Evolutionary conservation across 1,140 invertebrate genomes (phyloP), one percentile per base, ranked within the genome.

Genomic region (Cyclina sinensis): DNA sequence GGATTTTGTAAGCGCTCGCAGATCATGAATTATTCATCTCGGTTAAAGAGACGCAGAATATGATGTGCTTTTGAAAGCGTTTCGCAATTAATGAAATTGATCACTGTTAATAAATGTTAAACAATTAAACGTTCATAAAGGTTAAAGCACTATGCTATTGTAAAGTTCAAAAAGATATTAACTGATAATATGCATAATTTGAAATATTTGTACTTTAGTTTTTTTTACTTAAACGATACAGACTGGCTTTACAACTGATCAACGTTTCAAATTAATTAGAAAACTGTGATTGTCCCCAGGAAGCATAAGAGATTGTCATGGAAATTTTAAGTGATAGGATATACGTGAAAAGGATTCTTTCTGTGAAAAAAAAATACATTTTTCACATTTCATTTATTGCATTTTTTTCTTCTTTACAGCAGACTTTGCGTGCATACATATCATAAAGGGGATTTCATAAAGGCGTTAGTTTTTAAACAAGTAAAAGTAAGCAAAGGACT

Each of bases 41-140:
- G 79, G 51, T 81, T 39, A 81, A 81, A 65, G 59, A 81, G 59
- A 81, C 48, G 48, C 46, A 59, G 48, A 81, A 37, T 48, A 30
- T 81, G 79, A 81, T 81, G 79, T 81, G 54, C 79, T 57, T 81
- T 81, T 81, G 79, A 81, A 81, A 81, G 79, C 59, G 59, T 81
- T 62, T 81, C 59, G 79, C 79, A 62, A 81, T 81, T 81, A 81
- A 37, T 62, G 59, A 43, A 65, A 81, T 62, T 65, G 79, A 81
- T 81, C 54, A 81, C 46, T 78, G 74, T 78, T 78, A 78, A 78
- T 78, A 78, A 78, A 78, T 78, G 74, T 54, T 78, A 51, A 78
- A 78, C 74, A 78, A 51, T 78, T 43, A 78, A 78, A 39, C 48
- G 74, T 78, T 51, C 43, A 54, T 78, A 78, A 78, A 78, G 74